A percentile compares a stretch with the other conserved stretches of the same genome.
Conservation (phyloP, 2,888 invertebrate species). For the Thymelicus acteon region DNA sequence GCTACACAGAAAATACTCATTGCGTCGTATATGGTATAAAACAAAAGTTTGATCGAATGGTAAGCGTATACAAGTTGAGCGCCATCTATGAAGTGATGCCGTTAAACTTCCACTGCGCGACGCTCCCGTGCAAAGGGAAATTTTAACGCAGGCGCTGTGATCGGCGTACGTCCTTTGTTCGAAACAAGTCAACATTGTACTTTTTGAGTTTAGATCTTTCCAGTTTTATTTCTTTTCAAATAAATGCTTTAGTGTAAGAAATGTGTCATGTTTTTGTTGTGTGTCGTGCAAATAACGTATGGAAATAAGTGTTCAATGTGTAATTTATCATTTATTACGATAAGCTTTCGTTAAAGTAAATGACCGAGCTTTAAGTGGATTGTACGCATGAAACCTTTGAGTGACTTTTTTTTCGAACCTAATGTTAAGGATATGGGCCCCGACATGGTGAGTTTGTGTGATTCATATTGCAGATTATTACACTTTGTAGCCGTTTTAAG, state of each 20-base stretch:
- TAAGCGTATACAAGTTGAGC: conserved; percentile 47
- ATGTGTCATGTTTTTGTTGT: conserved; percentile 58
- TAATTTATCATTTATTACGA: conserved; percentile 58
- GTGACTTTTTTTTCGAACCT: conserved; percentile 88
- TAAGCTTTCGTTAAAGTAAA: conserved; percentile 70
- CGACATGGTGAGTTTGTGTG: conserved; percentile 88
- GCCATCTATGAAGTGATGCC: conserved; percentile 68
- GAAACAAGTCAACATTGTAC: conserved; percentile 83
- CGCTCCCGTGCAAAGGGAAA: conserved; percentile 70
- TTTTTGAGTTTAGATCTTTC: conserved; percentile 74
- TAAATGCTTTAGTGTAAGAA: conserved; percentile 63
- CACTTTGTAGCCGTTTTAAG: conserved; percentile 65
- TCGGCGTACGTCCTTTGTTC: conserved; percentile 84
- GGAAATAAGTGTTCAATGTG: conserved; percentile 58
- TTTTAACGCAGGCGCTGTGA: conserved; percentile 82
- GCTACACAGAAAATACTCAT: background rate
- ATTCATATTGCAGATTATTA: conserved; percentile 53
- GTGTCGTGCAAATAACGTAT: conserved; percentile 53
- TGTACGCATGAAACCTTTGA: conserved; percentile 88
- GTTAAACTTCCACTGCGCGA: conserved; percentile 58
- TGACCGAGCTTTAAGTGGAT: conserved; percentile 76
- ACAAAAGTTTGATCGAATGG: background rate
- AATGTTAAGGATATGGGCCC: conserved; percentile 93
- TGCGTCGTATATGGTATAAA: background rate
- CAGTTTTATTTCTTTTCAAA: conserved; percentile 60